Conservation (phyloP, 2,797 vertebrate species). For the Gouania willdenowi region DNA sequence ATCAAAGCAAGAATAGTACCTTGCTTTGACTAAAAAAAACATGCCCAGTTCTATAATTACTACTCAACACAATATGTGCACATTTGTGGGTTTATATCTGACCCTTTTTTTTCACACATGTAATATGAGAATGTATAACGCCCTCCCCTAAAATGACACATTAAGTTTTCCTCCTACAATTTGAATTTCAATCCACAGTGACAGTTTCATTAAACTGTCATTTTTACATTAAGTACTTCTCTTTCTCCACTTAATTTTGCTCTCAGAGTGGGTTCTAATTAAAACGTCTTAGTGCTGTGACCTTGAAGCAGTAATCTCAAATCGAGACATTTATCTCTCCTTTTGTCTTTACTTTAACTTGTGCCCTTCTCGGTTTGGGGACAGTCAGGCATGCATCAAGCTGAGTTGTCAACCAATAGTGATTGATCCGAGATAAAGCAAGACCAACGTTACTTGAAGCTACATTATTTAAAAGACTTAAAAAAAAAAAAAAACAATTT, state of each 20-base stretch:
- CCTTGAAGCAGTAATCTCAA: conserved; percentile 78
- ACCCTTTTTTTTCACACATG: background rate
- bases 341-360: conserved; percentile 66
- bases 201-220: conserved; percentile 60
- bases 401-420: conserved; percentile 46
- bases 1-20: too few relatives aligned
- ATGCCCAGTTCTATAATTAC: too few relatives aligned
- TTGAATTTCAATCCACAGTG: conserved; percentile 65
- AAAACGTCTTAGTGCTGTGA: conserved; percentile 72
- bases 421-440: conserved; percentile 46
- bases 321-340: conserved; percentile 74
- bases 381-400: conserved; percentile 68
- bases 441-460: conserved; percentile 56
- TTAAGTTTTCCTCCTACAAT: conserved; percentile 12
- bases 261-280: conserved; percentile 67
- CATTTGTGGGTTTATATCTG: background rate
- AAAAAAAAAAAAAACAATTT: too few relatives aligned
- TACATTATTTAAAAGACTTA: conserved; percentile 31
- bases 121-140: background rate
- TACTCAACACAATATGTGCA: too few relatives aligned
- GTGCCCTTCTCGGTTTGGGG: conserved; percentile 63
- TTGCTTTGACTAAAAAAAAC: too few relatives aligned
- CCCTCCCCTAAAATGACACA: background rate
- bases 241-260: conserved; percentile 46
- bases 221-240: conserved; percentile 58